Conservation (phyloP, 2,113 vertebrate species). For the Tachysurus fulvidraco region DNA sequence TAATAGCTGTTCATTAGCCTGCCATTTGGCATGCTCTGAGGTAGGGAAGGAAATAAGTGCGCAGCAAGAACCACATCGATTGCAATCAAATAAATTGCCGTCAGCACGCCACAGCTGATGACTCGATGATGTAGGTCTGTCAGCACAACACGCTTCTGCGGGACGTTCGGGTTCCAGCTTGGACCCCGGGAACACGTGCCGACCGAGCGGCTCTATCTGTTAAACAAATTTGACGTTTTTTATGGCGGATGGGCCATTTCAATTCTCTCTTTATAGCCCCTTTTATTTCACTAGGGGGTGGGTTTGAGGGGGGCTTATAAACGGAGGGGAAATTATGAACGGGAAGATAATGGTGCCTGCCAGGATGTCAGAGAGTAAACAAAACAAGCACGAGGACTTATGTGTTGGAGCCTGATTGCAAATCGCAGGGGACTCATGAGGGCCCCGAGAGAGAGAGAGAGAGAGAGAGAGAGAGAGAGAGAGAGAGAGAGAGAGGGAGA, state of each 20-base stretch:
- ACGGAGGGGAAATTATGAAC: constrained; percentile 44
- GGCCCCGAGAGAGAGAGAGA: not conserved
- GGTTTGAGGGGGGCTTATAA: constrained; percentile 46
- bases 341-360: constrained; percentile 40
- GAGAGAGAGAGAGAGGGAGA: not conserved
- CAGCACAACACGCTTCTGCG: constrained; percentile 11
- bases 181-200: not conserved
- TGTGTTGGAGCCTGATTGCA: constrained; percentile 36
- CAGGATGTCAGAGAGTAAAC: constrained; percentile 47
- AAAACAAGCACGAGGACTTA: constrained; percentile 54
- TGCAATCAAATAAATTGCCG: constrained; percentile 51
- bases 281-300: constrained; percentile 42
- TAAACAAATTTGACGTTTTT: constrained; percentile 46
- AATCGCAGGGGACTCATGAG: constrained; percentile 32
- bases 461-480: not conserved
- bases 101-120: constrained; percentile 37
- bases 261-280: constrained; percentile 42
- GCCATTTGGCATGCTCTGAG: constrained; percentile 41
- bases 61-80: constrained; percentile 45
- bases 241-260: constrained; percentile 41
- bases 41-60: constrained; percentile 43
- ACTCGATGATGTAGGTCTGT: constrained; percentile 51
- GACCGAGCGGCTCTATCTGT: constrained; percentile 18
- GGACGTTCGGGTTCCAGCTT: constrained; percentile 33
- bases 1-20: constrained; percentile 50